Evolutionary conservation across 1,140 invertebrate genomes (phyloP).

Genomic region (Acromyrmex heyeri): DNA sequence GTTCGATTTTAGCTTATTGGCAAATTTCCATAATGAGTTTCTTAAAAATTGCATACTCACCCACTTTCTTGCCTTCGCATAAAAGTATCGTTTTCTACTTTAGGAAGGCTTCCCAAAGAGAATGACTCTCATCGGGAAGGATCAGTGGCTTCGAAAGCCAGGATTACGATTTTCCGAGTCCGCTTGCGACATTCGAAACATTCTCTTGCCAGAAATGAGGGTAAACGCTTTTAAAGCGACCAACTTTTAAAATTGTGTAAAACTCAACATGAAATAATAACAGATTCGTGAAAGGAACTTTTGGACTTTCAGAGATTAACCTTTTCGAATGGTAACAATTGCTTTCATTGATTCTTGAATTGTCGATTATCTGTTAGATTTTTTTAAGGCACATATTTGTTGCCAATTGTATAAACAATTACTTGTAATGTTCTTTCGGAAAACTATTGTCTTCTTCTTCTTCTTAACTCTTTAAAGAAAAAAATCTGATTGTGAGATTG

Average conservation of each 20-base stretch:
- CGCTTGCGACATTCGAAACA: slow-evolving; percentile 24
- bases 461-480: not conserved
- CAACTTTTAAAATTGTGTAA: not conserved
- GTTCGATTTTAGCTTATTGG: slow-evolving; percentile 3
- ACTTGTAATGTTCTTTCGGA: not conserved
- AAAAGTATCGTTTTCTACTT: not conserved
- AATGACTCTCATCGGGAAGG: slow-evolving; percentile 12
- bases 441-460: not conserved
- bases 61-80: not conserved
- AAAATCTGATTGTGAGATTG: not conserved
- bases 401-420: not conserved
- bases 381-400: not conserved
- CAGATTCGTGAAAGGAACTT: not conserved
- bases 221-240: not conserved
- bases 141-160: slow-evolving; percentile 29
- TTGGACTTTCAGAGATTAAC: slow-evolving; percentile 4
- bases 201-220: not conserved
- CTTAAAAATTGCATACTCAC: not conserved
- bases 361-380: not conserved
- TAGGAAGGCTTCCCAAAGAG: not conserved
- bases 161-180: slow-evolving; percentile 31
- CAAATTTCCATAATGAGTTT: slow-evolving; percentile 37
- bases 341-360: not conserved
- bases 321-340: not conserved
- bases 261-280: not conserved